Evolutionary conservation across 2,888 invertebrate genomes (phyloP), one percentile per base, ranked within the genome.

Genomic region (Microchrysa polita): DNA sequence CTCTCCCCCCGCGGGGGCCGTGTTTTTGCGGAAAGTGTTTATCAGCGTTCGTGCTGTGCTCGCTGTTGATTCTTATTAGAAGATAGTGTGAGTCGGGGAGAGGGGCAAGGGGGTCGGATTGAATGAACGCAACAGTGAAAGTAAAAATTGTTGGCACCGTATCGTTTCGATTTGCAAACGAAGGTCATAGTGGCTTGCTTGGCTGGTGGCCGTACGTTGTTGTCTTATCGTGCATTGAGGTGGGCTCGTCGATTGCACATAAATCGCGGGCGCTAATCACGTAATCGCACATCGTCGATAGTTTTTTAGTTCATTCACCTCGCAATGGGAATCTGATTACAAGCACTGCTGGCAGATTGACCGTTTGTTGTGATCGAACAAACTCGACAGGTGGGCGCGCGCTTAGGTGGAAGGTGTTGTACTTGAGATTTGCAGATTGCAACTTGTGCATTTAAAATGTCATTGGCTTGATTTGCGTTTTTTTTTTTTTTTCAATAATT

Each of bases 101-200:
- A 34, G 4, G 27, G 27, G 7, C 27, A 7, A 2, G 27, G 48
- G 12, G 48, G 48, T 12, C 2, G 5, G 12, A n/a, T 48, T 48
- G 48, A 48, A 48, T 4, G 65, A 22, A 27, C 40, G 65, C 65
- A 65, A n/a, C 65, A 65, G 65, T 65, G 65, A 65, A 65, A 65
- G 65, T 65, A 34, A 34, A 65, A 65, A 65, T 65, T 65, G 48
- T 65, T 65, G 65, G 65, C 65, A 65, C 65, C 48, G 48, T 20
- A 10, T 12, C 48, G 48, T n/a, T 48, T 48, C 12, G 20, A 48
- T 65, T 44, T 12, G 65, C 22, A 22, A 9, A 18, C 12, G 65
- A 65, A 65, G 65, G 65, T 65, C 65, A 65, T n/a, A 7, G 48
- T 12, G 48, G 48, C 48, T 9, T 42, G 20, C 42, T 60, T 7